Conservation (phyloP, 1,140 invertebrate genomes). For the Megalopta genalis region DNA sequence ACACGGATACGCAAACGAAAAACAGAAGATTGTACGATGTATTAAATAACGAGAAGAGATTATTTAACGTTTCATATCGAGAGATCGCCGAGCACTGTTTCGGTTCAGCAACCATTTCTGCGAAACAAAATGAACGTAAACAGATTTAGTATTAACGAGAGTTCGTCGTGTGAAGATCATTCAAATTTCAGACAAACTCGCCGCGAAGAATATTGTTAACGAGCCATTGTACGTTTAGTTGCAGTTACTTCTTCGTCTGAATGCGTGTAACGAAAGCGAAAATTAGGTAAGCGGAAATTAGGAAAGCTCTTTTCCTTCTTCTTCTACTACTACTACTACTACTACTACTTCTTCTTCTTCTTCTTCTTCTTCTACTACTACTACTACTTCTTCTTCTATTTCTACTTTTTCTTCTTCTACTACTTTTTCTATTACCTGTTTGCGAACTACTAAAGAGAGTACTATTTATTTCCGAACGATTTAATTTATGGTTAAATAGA, state of each 20-base stretch:
- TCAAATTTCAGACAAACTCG: neutral
- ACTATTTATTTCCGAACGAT: neutral
- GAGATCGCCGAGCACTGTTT: neutral
- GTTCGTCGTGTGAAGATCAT: conserved; percentile 18
- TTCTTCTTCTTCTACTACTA: neutral
- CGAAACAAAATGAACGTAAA: neutral
- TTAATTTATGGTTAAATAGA: neutral
- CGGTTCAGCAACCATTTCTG: neutral
- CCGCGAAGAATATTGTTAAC: neutral
- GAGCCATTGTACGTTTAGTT: neutral
- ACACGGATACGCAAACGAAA: no score
- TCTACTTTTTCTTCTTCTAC: neutral
- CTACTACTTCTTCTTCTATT: no score
- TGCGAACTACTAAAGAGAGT: neutral
- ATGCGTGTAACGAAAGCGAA: neutral
- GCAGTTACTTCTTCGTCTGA: neutral
- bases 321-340: no score
- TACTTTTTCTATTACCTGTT: neutral
- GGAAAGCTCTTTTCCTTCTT: neutral
- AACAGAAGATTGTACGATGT: neutral
- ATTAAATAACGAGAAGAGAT: neutral
- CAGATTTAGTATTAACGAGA: neutral
- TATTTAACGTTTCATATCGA: conserved; percentile 15
- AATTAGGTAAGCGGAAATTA: no score
- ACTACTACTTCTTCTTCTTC: no score